Conservation (phyloP, 2,888 invertebrate species). For the Helleia helle region DNA sequence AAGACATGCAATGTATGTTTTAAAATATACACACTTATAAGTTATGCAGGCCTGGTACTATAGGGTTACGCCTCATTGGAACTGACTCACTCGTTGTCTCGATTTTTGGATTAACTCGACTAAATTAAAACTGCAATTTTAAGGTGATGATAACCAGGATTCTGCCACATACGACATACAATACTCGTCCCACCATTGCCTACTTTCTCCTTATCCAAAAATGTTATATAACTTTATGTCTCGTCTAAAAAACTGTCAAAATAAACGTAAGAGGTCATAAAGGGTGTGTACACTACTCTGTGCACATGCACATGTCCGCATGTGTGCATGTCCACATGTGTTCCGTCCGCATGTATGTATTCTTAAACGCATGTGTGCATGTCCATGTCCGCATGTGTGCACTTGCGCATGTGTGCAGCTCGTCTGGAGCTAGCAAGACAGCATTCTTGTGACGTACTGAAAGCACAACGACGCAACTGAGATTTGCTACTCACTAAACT, state of each 20-base stretch:
- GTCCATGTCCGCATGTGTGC: neutral
- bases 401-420: too few species aligned
- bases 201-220: too few species aligned
- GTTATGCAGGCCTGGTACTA: too few species aligned
- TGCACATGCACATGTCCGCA: neutral
- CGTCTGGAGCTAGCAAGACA: conserved; percentile 3
- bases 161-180: too few species aligned
- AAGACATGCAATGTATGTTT: too few species aligned
- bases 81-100: too few species aligned
- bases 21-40: too few species aligned
- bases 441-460: conserved; percentile 1
- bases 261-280: neutral
- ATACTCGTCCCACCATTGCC: too few species aligned
- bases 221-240: neutral
- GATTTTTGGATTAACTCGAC: too few species aligned
- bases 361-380: neutral
- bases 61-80: too few species aligned
- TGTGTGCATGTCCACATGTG: neutral
- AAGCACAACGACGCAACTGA: conserved; percentile 1
- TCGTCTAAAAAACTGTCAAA: neutral
- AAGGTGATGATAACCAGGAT: too few species aligned
- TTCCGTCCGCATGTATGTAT: neutral
- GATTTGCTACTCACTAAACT: neutral
- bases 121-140: too few species aligned
- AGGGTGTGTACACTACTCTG: neutral